Conservation (phyloP, 2,113 vertebrate species). For the Puntigrus tetrazona region DNA sequence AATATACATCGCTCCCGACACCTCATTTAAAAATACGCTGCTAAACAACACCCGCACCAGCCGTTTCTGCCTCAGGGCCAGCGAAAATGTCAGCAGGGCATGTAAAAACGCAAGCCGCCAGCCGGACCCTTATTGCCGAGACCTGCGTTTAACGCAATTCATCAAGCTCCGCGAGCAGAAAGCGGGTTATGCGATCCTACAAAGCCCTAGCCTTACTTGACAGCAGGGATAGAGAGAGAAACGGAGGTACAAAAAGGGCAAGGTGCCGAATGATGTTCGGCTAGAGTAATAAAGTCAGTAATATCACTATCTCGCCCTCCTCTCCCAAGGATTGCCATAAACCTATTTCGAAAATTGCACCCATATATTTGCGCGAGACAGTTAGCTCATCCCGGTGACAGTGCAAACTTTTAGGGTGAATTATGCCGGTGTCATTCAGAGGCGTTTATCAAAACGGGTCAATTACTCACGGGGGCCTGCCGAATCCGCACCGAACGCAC, state of each 20-base stretch:
- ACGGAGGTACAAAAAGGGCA: constrained; percentile 65
- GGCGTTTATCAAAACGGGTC: constrained; percentile 76
- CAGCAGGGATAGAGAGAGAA: constrained; percentile 49
- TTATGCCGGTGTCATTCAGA: constrained; percentile 75
- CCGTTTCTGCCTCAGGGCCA: neutral
- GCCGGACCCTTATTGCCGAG: neutral
- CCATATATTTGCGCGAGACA: constrained; percentile 77
- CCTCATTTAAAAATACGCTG: neutral
- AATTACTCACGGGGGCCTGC: constrained; percentile 70
- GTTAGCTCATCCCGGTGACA: constrained; percentile 76
- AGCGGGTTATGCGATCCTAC: neutral
- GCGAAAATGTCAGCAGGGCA: constrained; percentile 4
- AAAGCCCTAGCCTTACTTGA: constrained; percentile 13
- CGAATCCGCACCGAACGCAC: neutral
- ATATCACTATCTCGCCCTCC: constrained; percentile 78
- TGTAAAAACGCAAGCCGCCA: neutral
- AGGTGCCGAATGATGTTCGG: constrained; percentile 67
- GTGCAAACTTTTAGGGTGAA: constrained; percentile 78
- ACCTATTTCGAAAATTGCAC: constrained; percentile 81
- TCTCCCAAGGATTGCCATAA: constrained; percentile 81
- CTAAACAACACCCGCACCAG: neutral
- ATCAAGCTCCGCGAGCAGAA: neutral
- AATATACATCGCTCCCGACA: neutral
- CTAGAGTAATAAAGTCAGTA: constrained; percentile 80
- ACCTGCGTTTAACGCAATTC: neutral